Percentiles rank a stretch among this genome's conserved stretches.
Conservation (phyloP, 1,140 invertebrate species). For the Calosoma granatense region DNA sequence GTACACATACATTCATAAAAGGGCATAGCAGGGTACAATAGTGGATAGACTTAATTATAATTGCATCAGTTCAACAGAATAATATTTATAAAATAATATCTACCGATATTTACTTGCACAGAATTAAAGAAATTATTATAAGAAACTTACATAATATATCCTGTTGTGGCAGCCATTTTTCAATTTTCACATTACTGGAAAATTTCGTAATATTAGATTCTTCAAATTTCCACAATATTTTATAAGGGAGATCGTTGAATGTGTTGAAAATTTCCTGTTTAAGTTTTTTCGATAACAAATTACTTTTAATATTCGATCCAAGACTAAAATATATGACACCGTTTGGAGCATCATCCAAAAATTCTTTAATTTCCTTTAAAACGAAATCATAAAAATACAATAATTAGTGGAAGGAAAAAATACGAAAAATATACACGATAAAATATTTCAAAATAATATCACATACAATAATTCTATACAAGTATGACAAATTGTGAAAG, state of each 20-base stretch:
- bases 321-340: slow-evolving; percentile 50
- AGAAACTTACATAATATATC: slow-evolving; percentile 49
- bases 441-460: neutral
- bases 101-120: too few relatives aligned
- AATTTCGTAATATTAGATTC: slow-evolving; percentile 39
- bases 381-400: slow-evolving; percentile 2
- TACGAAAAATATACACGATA: neutral
- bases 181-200: slow-evolving; percentile 48
- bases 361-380: slow-evolving; percentile 33
- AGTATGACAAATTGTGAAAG: neutral
- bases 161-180: slow-evolving; percentile 59
- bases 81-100: too few relatives aligned
- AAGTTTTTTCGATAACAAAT: slow-evolving; percentile 38
- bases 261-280: slow-evolving; percentile 38
- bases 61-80: too few relatives aligned
- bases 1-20: too few relatives aligned
- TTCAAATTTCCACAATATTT: slow-evolving; percentile 48
- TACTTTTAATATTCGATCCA: slow-evolving; percentile 44
- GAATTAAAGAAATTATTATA: too few relatives aligned
- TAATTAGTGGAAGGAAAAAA: neutral
- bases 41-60: too few relatives aligned
- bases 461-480: neutral
- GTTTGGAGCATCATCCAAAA: slow-evolving; percentile 35
- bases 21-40: too few relatives aligned
- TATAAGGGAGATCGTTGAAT: slow-evolving; percentile 40